These are phyloP conservation scores for Anoplophora glabripennis DNA, from an alignment of 1,140 invertebrate species.

Conservation along the genomic window DNA sequence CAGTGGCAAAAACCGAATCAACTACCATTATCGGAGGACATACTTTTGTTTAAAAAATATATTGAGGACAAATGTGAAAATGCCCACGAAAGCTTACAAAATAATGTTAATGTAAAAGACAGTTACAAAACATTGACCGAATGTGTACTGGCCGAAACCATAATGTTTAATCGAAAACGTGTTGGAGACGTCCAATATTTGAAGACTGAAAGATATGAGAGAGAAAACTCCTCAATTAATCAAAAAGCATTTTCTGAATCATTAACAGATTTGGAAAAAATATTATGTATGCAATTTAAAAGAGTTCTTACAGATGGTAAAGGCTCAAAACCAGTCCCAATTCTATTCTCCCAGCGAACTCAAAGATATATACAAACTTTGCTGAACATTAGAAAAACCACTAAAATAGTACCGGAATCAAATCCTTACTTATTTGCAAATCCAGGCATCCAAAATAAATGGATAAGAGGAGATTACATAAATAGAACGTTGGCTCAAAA, in stretches of 20 bases:
- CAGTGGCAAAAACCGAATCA: conserved; percentile 15
- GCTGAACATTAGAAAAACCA: background rate
- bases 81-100: conserved; percentile 1
- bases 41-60: conserved; percentile 5
- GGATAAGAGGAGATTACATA: conserved; percentile 18
- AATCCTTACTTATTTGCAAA: conserved; percentile 29
- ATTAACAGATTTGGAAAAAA: conserved; percentile 15
- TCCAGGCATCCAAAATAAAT: conserved; percentile 15
- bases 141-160: conserved; percentile 15
- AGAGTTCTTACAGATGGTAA: conserved; percentile 17
- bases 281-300: conserved; percentile 16
- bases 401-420: conserved; percentile 19
- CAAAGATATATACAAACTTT: conserved; percentile 2
- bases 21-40: conserved; percentile 3
- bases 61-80: conserved; percentile 3
- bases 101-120: no score
- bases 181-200: conserved; percentile 28
- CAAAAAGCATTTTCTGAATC: conserved; percentile 11
- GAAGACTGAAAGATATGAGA: conserved; percentile 6
- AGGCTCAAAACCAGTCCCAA: conserved; percentile 20
- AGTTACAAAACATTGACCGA: conserved; percentile 22
- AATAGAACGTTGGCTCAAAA: conserved; percentile 18
- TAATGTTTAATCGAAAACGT: conserved; percentile 25
- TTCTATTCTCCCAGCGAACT: conserved; percentile 17
- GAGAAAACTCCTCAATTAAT: background rate